Conservation (phyloP, 2,113 vertebrate species). For the Epinephelus moara region DNA sequence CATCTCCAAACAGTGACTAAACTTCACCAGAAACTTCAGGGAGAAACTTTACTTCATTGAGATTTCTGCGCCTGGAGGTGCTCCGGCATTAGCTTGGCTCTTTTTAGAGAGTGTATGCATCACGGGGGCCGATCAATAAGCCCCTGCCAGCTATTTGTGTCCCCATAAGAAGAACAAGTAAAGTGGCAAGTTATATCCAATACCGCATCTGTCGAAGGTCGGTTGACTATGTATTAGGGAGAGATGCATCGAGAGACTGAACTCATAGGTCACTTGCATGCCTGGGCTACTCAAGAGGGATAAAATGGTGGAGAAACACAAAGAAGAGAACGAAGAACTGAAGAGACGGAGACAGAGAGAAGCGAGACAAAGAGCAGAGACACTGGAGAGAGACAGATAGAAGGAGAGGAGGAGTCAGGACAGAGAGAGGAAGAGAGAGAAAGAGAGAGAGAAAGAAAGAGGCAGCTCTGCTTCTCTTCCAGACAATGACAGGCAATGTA, state of each 20-base stretch:
- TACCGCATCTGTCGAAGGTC: conserved; percentile 59
- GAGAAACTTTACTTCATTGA: conserved; percentile 60
- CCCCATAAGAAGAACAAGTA: conserved; percentile 64
- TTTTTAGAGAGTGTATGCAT: conserved; percentile 58
- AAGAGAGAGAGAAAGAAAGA: conserved; percentile 57
- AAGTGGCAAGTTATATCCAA: conserved; percentile 68
- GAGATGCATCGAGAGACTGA: conserved; percentile 77
- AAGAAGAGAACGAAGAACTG: conserved; percentile 81
- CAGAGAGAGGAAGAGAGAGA: conserved; percentile 55
- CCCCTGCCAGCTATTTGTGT: conserved; percentile 65
- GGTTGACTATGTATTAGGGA: conserved; percentile 57
- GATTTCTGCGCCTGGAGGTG: conserved; percentile 59
- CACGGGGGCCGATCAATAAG: conserved; percentile 63
- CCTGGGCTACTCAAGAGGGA: conserved; percentile 84
- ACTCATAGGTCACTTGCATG: conserved; percentile 81
- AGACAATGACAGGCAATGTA: conserved; percentile 84
- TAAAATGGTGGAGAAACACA: conserved; percentile 80
- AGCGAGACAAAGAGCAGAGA: conserved; percentile 54
- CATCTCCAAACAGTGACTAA: conserved; percentile 23
- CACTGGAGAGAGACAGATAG: conserved; percentile 56
- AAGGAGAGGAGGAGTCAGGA: conserved; percentile 39
- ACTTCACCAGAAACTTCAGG: conserved; percentile 41
- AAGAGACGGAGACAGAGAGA: conserved; percentile 69
- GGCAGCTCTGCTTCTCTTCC: conserved; percentile 83
- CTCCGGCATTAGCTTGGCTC: conserved; percentile 47